phyloP scores from a whole-genome alignment of 2,113 vertebrate genomes.

The Crotalus viridis region DNA sequence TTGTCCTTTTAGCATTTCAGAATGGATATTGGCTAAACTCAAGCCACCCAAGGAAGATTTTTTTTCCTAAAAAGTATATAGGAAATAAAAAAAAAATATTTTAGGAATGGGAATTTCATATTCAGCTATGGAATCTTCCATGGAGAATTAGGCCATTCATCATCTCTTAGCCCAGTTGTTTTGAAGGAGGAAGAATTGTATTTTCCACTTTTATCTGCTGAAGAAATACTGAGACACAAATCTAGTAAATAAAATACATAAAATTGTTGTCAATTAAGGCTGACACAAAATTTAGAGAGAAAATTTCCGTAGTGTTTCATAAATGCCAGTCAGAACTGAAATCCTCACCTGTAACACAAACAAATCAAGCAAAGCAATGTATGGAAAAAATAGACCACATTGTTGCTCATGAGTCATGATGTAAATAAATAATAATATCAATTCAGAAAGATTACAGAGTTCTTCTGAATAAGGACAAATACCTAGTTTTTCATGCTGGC shows the following conservation, averaged over 20 bases:
- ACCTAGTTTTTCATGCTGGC: slow-evolving; percentile 54
- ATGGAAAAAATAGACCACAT: neutral
- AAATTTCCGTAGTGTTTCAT: neutral
- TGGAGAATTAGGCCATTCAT: neutral
- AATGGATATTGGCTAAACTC: slow-evolving; percentile 34
- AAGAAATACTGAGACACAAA: neutral
- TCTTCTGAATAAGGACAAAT: slow-evolving; percentile 20
- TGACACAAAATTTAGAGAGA: neutral
- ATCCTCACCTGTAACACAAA: neutral
- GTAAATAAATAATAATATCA: slow-evolving; percentile 40
- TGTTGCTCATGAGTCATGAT: neutral
- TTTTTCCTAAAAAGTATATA: neutral
- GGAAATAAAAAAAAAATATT: neutral
- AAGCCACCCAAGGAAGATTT: neutral
- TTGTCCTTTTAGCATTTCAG: slow-evolving; percentile 67
- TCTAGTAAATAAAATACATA: neutral
- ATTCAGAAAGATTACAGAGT: slow-evolving; percentile 34
- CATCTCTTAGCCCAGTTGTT: neutral
- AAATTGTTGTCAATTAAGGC: neutral
- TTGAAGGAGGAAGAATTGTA: neutral
- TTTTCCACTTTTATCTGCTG: neutral
- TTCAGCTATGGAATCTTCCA: neutral
- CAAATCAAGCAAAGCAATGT: neutral
- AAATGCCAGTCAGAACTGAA: neutral
- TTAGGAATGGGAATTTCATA: neutral